Conservation (phyloP, 2,113 vertebrate genomes). For the Egretta garzetta region DNA sequence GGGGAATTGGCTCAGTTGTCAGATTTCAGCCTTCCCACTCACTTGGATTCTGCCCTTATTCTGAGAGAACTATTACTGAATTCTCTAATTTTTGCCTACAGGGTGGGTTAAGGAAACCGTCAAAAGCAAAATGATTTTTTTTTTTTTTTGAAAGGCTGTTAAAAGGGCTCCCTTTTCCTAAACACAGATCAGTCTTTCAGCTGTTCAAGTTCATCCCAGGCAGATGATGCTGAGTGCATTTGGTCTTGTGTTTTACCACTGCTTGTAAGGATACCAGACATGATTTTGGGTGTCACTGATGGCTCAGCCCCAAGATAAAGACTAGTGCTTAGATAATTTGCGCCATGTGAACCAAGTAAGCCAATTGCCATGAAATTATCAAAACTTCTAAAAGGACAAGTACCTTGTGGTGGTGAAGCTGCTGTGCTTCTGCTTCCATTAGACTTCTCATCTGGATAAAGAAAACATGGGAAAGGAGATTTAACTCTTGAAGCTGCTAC, state of each 20-base stretch:
- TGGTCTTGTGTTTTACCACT: not conserved
- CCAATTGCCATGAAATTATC: not conserved
- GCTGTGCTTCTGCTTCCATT: not conserved
- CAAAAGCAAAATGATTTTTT: not conserved
- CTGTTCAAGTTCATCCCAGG: not conserved
- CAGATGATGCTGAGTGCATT: not conserved
- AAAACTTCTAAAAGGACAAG: not conserved
- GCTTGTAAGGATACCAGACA: not conserved
- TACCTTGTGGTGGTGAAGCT: slow-evolving; percentile 22
- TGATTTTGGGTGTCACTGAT: not conserved
- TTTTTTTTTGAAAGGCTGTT: not conserved
- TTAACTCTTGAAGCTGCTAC: not conserved
- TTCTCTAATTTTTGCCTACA: not conserved
- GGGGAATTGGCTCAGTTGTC: not conserved
- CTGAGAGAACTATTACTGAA: not conserved
- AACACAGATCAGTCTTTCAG: not conserved
- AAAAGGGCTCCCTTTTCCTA: not conserved
- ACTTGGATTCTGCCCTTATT: not conserved
- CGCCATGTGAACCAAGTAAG: not conserved
- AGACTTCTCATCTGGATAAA: not conserved
- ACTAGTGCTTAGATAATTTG: not conserved
- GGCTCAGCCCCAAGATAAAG: not conserved
- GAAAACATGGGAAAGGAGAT: not conserved
- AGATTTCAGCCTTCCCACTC: not conserved
- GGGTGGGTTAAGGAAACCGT: not conserved